phyloP scores from a whole-genome alignment of 2,113 vertebrate genomes.

The human region GRCh38 chr14:57988001-57988500 shows the following conservation, averaged over 20 bases:
- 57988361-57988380: background rate
- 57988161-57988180: background rate
- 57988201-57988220: background rate
- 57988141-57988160: background rate
- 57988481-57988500: background rate
- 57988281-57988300: background rate
- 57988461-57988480: background rate
- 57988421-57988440: background rate
- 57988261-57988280: background rate
- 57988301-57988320: background rate
- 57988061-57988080: background rate
- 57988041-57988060: background rate
- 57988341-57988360: background rate
- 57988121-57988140: background rate
- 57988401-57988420: background rate
- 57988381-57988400: background rate
- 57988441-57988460: background rate
- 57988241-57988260: background rate
- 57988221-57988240: background rate
- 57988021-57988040: background rate
- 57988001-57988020: background rate
- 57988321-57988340: background rate
- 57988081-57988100: conserved; percentile 8
- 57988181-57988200: background rate
- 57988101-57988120: conserved; percentile 11